Evolutionary conservation across 2,113 vertebrate genomes (phyloP).

Genomic region (Orthonyx spaldingii): DNA sequence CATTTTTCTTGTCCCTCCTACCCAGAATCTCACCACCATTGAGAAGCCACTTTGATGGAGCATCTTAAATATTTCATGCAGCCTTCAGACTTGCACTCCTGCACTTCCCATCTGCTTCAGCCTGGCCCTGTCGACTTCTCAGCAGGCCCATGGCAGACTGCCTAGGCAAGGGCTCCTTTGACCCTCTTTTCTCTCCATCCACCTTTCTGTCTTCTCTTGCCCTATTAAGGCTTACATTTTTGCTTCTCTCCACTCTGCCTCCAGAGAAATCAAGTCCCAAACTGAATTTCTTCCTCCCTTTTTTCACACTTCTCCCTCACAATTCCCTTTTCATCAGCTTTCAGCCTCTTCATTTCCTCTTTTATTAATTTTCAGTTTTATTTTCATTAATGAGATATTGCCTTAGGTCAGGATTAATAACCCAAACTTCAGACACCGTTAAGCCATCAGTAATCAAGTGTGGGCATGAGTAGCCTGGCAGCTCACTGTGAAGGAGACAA

Average conservation of each 20-base stretch:
- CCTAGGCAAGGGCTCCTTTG: not conserved
- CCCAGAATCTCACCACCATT: not conserved
- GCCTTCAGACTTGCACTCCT: not conserved
- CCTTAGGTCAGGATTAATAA: not conserved
- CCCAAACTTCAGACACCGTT: not conserved
- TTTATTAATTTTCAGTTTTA: not conserved
- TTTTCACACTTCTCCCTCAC: not conserved
- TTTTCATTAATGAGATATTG: not conserved
- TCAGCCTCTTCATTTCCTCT: not conserved
- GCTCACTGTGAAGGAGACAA: not conserved
- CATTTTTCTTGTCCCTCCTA: not conserved
- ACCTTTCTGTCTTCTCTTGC: not conserved
- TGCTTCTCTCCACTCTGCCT: not conserved
- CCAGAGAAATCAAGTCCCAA: not conserved
- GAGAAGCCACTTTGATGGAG: not conserved
- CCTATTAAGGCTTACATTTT: not conserved
- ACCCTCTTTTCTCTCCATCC: not conserved
- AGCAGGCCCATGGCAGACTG: not conserved
- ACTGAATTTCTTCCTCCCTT: not conserved
- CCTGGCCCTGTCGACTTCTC: not conserved
- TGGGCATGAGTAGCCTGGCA: not conserved
- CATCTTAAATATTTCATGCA: constrained; percentile 22
- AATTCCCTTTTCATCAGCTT: not conserved
- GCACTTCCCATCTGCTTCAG: not conserved
- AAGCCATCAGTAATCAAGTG: not conserved